These are phyloP conservation scores for Pheosia gnoma DNA, from an alignment of 2,888 invertebrate species.

Conservation along the genomic window DNA sequence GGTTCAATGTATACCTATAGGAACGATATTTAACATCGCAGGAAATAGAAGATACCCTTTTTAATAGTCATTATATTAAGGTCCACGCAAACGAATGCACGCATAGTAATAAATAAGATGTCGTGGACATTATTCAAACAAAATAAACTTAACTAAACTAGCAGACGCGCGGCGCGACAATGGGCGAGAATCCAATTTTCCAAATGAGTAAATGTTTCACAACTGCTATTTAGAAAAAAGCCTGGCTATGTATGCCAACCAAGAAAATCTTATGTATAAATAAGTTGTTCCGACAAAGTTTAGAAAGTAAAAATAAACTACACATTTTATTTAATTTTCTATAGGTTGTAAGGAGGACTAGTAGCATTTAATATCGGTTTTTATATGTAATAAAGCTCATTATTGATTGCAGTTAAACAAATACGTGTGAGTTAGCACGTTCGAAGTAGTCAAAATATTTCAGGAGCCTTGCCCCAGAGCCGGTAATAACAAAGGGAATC, in stretches of 20 bases:
- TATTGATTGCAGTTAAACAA: too few species aligned
- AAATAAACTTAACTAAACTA: neutral
- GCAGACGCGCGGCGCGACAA: constrained; percentile 5
- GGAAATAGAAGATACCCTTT: too few species aligned
- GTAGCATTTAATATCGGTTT: neutral
- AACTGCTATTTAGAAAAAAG: constrained; percentile 8
- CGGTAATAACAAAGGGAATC: neutral
- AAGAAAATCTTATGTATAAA: constrained; percentile 1
- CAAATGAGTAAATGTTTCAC: constrained; percentile 10
- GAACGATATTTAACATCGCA: too few species aligned
- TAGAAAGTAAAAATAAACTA: neutral
- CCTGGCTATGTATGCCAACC: neutral
- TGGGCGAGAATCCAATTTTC: constrained; percentile 5
- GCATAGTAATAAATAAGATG: neutral
- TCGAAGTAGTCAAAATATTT: too few species aligned
- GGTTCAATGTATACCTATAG: too few species aligned
- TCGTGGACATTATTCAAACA: neutral
- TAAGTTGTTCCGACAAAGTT: neutral
- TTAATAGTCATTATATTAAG: too few species aligned
- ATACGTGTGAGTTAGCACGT: too few species aligned
- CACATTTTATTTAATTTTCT: neutral
- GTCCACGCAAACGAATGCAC: too few species aligned
- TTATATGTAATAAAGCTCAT: too few species aligned
- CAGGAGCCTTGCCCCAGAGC: neutral
- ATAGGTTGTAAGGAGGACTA: neutral